phyloP scores from a whole-genome alignment of 2,888 invertebrate species.

The Agapostemon virescens region DNA sequence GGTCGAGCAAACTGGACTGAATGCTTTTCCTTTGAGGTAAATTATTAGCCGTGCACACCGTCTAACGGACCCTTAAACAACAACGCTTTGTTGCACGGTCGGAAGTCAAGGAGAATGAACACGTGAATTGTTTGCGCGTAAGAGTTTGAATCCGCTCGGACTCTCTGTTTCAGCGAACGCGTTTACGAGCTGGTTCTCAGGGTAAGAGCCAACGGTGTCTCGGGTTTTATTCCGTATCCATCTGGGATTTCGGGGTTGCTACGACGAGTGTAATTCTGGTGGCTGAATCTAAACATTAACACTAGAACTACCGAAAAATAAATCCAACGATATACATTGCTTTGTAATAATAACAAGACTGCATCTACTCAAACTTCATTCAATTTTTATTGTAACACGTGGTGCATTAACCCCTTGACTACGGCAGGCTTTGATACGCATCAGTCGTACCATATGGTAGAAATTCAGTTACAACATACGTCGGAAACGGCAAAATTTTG shows the following conservation, averaged over 20 bases:
- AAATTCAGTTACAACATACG: no score
- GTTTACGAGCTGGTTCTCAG: background rate
- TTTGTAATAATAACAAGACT: no score
- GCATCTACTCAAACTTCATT: no score
- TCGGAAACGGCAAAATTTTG: no score
- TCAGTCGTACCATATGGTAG: no score
- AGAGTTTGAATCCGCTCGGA: background rate
- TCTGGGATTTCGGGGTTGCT: background rate
- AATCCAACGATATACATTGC: no score
- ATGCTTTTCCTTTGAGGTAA: constrained; percentile 12
- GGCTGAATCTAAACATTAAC: no score
- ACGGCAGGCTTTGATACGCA: no score
- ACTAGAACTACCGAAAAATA: no score
- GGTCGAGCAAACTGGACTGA: background rate
- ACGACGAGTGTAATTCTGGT: no score
- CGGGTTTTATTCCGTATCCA: background rate
- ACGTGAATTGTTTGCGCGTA: background rate
- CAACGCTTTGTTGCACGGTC: background rate
- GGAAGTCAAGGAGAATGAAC: background rate
- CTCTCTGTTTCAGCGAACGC: background rate
- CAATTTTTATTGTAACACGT: no score
- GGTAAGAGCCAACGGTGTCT: background rate
- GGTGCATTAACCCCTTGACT: no score
- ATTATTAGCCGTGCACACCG: constrained; percentile 2
- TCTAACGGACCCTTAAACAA: background rate